These are phyloP conservation scores for silkworm (Bombyx mori) DNA, from an alignment of 1,140 invertebrate genomes.

Conservation along the genomic window ASM3026992v2 NC_085107.1:7399001-7399500, in stretches of 20 bases:
- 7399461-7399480: too few relatives aligned
- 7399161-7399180: slow-evolving; percentile 33
- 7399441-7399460: too few relatives aligned
- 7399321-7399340: slow-evolving; percentile 15
- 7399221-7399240: slow-evolving; percentile 48
- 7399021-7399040: not conserved
- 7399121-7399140: slow-evolving; percentile 21
- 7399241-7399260: slow-evolving; percentile 32
- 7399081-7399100: slow-evolving; percentile 17
- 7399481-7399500: too few relatives aligned
- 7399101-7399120: slow-evolving; percentile 14
- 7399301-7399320: not conserved
- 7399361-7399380: slow-evolving; percentile 4
- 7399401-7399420: too few relatives aligned
- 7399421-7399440: too few relatives aligned
- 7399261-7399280: slow-evolving; percentile 14
- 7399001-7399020: not conserved
- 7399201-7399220: slow-evolving; percentile 54
- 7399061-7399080: slow-evolving; percentile 10
- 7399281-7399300: not conserved
- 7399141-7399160: slow-evolving; percentile 53
- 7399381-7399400: not conserved
- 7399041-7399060: slow-evolving; percentile 9
- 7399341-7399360: slow-evolving; percentile 1
- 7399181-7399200: slow-evolving; percentile 62